Evolutionary conservation across 2,888 invertebrate genomes (phyloP), one percentile per base, ranked within the genome.

Genomic region (Agrochola circellaris): DNA sequence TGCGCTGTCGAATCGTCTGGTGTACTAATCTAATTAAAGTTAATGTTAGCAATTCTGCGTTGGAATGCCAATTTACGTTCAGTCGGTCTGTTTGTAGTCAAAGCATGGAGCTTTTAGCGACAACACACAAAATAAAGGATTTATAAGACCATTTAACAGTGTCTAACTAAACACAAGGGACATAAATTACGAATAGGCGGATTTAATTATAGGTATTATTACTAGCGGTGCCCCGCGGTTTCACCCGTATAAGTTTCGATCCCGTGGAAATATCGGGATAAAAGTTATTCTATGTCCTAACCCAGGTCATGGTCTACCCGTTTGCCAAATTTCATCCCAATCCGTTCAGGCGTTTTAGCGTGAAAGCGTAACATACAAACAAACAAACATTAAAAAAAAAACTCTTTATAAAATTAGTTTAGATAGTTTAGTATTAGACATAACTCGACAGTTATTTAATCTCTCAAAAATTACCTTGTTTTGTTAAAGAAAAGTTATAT

Each of bases 141-240:
- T 73, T 23, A 20, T 64, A 80, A 26, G 42, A 72, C 38, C 65
- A 70, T 81, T 80, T 66, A 72, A 71, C 45, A 71, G 73, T 84
- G 65, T 75, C 61, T 79, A n/a, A 77, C 82, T 83, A 75, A 88
- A 84, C 76, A 83, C 77, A 82, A 68, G 64, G 66, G 79, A 77
- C 79, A 70, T 73, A 87, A 81, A 87, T 87, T 84, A 84, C 76
- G 79, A 89, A 89, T 87, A 84, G 73, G 68, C 73, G 73, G 84
- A 87, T 89, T 88, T 87, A 86, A 89, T 92, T 90, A 87, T 86
- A n/a, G n/a, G n/a, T n/a, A 89, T 88, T 34, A 34, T 34, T 3
- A 34, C 34, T 34, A 34, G 34, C 34, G 34, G 30, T 30, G 3
- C 30, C 30, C 30, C 30, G 30, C 30, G 30, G 30, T 30, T 30